phyloP scores from a whole-genome alignment of 2,113 vertebrate species.

The Bubo bubo region DNA sequence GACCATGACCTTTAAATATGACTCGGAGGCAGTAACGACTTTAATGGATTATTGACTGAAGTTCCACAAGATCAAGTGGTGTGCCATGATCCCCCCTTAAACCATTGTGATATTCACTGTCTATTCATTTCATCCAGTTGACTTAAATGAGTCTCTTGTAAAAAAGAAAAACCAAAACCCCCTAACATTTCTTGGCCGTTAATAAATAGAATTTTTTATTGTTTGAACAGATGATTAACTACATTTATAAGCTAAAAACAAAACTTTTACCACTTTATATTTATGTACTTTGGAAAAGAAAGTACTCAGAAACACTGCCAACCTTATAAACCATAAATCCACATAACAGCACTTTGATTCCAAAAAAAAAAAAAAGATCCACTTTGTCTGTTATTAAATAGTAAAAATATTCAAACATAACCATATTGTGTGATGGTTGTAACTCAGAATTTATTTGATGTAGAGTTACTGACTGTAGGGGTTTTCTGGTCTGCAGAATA shows the following conservation, averaged over 20 bases:
- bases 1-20: conserved; percentile 14
- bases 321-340: conserved; percentile 42
- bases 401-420: conserved; percentile 38
- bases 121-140: conserved; percentile 18
- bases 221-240: conserved; percentile 56
- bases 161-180: neutral
- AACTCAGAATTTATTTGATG: conserved; percentile 43
- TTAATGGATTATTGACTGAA: conserved; percentile 7
- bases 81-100: neutral
- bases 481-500: conserved; percentile 21
- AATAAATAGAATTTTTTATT: conserved; percentile 54
- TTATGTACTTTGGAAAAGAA: conserved; percentile 53
- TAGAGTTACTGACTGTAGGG: conserved; percentile 15
- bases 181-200: conserved; percentile 33
- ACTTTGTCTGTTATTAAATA: conserved; percentile 46
- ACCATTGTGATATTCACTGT: neutral
- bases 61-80: neutral
- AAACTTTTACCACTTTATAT: conserved; percentile 57
- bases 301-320: conserved; percentile 47
- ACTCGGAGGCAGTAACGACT: neutral
- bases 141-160: conserved; percentile 12
- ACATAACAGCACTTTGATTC: conserved; percentile 48
- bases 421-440: conserved; percentile 26
- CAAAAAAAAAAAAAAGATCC: conserved; percentile 2
- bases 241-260: conserved; percentile 45